Percentiles rank a stretch among this genome's conserved stretches.
Evolutionary conservation across 1,140 invertebrate genomes (phyloP).

Genomic region (Pachypeltis micranthus): DNA sequence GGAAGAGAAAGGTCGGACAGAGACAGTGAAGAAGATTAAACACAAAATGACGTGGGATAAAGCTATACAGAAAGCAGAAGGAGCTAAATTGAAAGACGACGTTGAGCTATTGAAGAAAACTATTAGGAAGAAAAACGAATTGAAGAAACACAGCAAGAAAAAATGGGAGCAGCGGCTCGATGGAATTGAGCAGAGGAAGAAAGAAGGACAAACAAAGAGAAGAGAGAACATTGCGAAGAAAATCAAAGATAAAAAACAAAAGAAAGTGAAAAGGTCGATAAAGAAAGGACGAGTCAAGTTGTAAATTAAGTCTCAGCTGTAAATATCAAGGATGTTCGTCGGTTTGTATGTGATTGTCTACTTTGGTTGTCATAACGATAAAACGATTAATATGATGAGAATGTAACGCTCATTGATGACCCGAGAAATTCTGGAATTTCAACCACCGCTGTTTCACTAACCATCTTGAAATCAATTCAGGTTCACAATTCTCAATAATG

Average conservation of each 20-base stretch:
- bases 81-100: constrained; percentile 22
- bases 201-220: constrained; percentile 19
- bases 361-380: too few species aligned
- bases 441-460: too few species aligned
- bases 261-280: constrained; percentile 20
- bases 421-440: too few species aligned
- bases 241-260: constrained; percentile 20
- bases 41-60: constrained; percentile 15
- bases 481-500: too few species aligned
- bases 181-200: constrained; percentile 13
- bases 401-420: too few species aligned
- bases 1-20: constrained; percentile 15
- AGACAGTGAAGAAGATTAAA: constrained; percentile 17
- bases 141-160: constrained; percentile 17
- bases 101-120: constrained; percentile 20
- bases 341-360: too few species aligned
- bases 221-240: constrained; percentile 19
- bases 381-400: too few species aligned
- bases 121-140: constrained; percentile 13
- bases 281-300: constrained; percentile 19
- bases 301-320: too few species aligned
- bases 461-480: too few species aligned
- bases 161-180: constrained; percentile 20
- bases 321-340: too few species aligned
- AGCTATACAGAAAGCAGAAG: constrained; percentile 22